Base-by-base conservation (phyloP, 2,888 invertebrate genomes). In the Furcula furcula region DNA sequence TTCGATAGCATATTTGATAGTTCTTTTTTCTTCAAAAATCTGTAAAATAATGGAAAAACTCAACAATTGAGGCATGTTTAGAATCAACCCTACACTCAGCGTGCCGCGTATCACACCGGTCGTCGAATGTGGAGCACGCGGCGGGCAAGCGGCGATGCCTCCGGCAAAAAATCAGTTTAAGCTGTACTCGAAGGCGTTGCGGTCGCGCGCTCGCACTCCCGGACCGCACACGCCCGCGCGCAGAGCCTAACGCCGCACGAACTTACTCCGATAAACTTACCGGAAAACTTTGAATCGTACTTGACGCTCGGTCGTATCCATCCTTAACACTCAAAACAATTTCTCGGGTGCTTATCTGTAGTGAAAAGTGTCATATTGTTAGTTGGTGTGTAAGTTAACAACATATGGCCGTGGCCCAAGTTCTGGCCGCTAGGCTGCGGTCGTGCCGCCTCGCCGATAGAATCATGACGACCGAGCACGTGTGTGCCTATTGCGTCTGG, bases 141-240 rank as follows among this genome's bases (percentile, higher is more conserved):
- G 67, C 65, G 58, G 50, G 56, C 60, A 50, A 69, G 71, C 76
- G 69, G 74, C 83, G 81, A 86, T 87, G 87, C 85, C 87, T 87
- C 69, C 81, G 46, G 79, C 84, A 82, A 86, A 87, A 86, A 88
- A 86, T 86, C 87, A 88, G 87, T 88, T 83, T 87, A 85, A 84
- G 83, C 77, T 84, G 74, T 59, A 80, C 78, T 74, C 73, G 52
- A 75, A 68, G 65, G 71, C 77, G 73, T 60, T 63, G 42, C 86
- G 80, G 87, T 81, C 86, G 87, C 76, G 78, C 76, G 70, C 70
- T 70, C 71, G 55, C 52, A 61, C 46, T 46, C 60, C 55, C 53
- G 41, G 43, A 49, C 48, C 49, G 45, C 61, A 47, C 58, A 52
- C 60, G 45, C 47, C 43, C 54, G 54, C 57, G 59, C 56, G 60